Evolutionary conservation across 1,140 invertebrate species (phyloP), one percentile per base, ranked within the genome.

Genomic region (Lucilia sericata): DNA sequence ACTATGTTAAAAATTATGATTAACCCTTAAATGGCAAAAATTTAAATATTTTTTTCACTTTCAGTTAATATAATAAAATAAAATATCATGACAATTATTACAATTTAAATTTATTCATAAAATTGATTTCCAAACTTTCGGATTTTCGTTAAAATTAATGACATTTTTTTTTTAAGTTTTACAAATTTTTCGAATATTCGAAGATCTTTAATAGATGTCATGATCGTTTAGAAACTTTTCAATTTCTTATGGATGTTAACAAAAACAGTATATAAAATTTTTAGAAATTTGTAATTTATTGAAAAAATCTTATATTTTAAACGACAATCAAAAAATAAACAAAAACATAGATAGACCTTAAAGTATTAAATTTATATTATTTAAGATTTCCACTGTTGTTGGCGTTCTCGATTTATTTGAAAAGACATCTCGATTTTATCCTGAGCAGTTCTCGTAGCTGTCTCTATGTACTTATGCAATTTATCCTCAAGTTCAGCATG

Each of bases 381-480:
- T 19, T 70, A 70, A 25, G 65, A 19, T 21, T 25, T 80, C 8
- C 10, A 21, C 25, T 25, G 36, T 60, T 88, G 84, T 21, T 85
- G 86, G 17, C 86, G 86, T 82, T 86, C 86, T 17, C 87, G 84
- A 47, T 86, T 84, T 4, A 86, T 84, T 34, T 89, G 85, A 25
- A 89, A 86, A 25, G 87, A 86, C 82, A 89, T 78, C 87, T 90
- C 87, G 30, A 93, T 90, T 91, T 93, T 94, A 85, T 94, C 93
- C 36, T 92, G 89, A 4, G 94, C 94, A 14, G 94, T 92, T 14
- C 93, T 90, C 25, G 91, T 88, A 0, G 93, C 92, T 12, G 92
- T 94, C 82, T 92, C 86, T 7, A 94, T 85, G 82, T 94, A 95
- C 25, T 92, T 89, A 3, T 91, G 86, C 34, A 94, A 91, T 3